Base-by-base conservation (phyloP, 1,140 invertebrate genomes). In the Forficula auricularia region DNA sequence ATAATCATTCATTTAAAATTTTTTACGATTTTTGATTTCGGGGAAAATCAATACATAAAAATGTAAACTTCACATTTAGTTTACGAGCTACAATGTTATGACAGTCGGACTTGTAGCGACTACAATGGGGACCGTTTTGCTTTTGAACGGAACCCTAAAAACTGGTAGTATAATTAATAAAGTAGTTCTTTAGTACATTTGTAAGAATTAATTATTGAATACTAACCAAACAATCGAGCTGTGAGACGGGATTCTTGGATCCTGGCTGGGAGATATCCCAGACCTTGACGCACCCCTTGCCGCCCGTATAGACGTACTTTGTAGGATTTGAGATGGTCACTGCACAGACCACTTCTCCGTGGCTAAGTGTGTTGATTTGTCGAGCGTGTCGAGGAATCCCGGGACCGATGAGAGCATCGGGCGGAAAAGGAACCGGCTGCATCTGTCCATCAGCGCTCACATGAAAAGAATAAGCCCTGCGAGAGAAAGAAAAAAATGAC, bases 251-350 rank as follows among this genome's bases (percentile, higher is more conserved):
- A 46, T 67, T 79, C 53, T 79, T 79, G 38, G 66, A 74, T 14
- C 69, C 70, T 7, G 77, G 71, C 49, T 82, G 78, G 56, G 73
- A 75, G 49, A 88, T 85, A 58, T 80, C 72, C 72, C 72, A 75
- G 3, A 90, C 80, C 63, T 91, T 92, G 33, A 92, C 86, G 64
- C 84, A 89, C 16, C 88, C 83, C 61, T 89, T 88, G 42, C 85
- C 85, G 18, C 85, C 86, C 4, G 85, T 90, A 59, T 83, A 89
- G 6, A 90, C 80, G 55, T 82, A 79, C 57, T 80, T 75, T 40
- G 79, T 82, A 13, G 82, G 79, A 56, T 82, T 82, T 40, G 75
- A 77, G 50, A 89, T 82, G 15, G 83, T 85, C 9, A 89, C 83
- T 3, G 85, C 84, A 61, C 83, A 89, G 3, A 88, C 84, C 10